Evolutionary conservation across 2,797 vertebrate genomes (phyloP), one percentile per base, ranked within the genome.

Genomic region (Molossus alvarezi): DNA sequence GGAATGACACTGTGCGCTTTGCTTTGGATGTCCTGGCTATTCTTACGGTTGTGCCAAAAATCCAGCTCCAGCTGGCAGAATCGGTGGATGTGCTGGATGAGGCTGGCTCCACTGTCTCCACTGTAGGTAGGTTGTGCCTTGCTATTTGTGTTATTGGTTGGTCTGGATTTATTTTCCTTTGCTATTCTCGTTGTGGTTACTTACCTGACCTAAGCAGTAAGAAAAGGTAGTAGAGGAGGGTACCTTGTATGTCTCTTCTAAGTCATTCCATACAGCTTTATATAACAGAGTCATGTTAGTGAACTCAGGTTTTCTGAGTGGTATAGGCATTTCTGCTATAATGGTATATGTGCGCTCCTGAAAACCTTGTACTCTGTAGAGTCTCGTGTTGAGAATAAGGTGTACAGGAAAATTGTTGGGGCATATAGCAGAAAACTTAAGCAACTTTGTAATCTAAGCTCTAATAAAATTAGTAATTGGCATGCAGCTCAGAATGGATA

Each of bases 41-140:
- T 96, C 99, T 99, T 93, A 99, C 99, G 9, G 99, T 99, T 76
- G 99, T 99, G 95, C 99, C 99, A 96, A 99, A 99, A 98, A 99
- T 99, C 67, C 99, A 99, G 98, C 98, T 99, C 80, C 97, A 99
- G 93, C 97, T 99, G 98, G 99, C 99, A 62, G 99, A 99, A 97
- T 98, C 99, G 62, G 99, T 99, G 80, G 99, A 99, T 87, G 99
- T 99, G 84, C 98, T 99, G 37, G 99, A 99, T 97, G 99, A 99
- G 97, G 99, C 99, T 21, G 99, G 99, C 67, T 99, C 99, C 29
- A 99, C 99, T 2, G 98, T 99, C 97, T 99, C 99, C 89, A 99
- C 99, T 90, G 99, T 99, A 95, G 99, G 99, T 99, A 98, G 97
- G 99, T 98, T 97, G 92, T 88, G 69, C 60, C n/a, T 71, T 6